Percentiles rank a stretch among this genome's conserved stretches.
Conservation (phyloP, 2,113 vertebrate genomes). For the Hystrix cristata region DNA sequence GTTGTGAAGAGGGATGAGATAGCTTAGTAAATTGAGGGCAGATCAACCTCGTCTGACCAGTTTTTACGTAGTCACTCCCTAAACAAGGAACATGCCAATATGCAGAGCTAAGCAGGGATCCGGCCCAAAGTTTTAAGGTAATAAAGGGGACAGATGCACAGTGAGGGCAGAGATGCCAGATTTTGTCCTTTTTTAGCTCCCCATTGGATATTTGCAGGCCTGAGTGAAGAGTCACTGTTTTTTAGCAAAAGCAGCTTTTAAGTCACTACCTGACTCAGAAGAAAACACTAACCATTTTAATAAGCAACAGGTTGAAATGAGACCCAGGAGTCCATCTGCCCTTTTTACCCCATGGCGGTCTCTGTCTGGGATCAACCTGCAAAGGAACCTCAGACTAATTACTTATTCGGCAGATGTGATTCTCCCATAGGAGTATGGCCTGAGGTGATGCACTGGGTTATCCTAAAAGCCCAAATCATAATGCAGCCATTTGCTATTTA, state of each 20-base stretch:
- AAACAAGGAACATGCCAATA: not conserved
- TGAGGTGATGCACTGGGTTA: not conserved
- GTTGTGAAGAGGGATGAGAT: not conserved
- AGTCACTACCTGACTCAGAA: not conserved
- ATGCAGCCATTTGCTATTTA: not conserved
- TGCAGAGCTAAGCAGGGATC: not conserved
- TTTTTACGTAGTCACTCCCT: not conserved
- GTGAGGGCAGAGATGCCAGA: not conserved
- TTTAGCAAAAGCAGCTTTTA: not conserved
- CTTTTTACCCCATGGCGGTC: not conserved
- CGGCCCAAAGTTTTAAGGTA: not conserved
- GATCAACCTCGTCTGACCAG: not conserved
- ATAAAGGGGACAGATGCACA: not conserved
- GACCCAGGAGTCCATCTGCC: not conserved
- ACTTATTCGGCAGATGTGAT: not conserved
- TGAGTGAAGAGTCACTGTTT: not conserved
- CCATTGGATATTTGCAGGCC: not conserved
- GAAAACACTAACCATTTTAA: not conserved
- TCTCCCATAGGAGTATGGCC: not conserved
- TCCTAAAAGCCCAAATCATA: not conserved
- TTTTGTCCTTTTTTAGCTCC: not conserved
- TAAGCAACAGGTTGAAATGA: not conserved
- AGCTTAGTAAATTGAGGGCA: not conserved
- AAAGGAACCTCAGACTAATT: not conserved
- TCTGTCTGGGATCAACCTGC: not conserved